Evolutionary conservation across 2,113 vertebrate species (phyloP), one percentile per base, ranked within the genome.

Genomic region (Serinus canaria): DNA sequence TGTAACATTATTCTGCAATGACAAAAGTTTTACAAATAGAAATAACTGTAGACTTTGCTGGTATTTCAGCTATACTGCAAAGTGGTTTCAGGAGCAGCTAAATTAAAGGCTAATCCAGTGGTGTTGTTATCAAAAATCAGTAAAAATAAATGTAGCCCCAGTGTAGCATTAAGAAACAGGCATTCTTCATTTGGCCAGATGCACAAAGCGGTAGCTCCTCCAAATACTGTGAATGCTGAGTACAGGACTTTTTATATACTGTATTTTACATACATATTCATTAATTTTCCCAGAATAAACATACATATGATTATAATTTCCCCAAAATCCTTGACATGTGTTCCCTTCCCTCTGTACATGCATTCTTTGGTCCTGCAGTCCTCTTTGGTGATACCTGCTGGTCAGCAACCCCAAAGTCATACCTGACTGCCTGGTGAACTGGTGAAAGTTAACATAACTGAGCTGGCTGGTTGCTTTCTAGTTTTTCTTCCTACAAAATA

Each of bases 161-260:
- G 0, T 21, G 30, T n/a, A 11, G 13, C 52, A 66, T 58, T 66
- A 58, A 66, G 35, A 58, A 41, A 13, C 20, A 49, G 59, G 10
- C 24, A 41, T 75, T 47, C n/a, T n/a, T 41, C 47, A 15, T 37
- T 75, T 2, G 1, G 12, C 15, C 1, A 7, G 30, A 24, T 66
- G n/a, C 50, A 41, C 2, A 1, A 39, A 19, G 1, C 5, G 12
- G 3, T 66, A 24, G 10, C 10, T 58, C 8, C 10, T 56, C 43
- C 24, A 75, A 30, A 58, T n/a, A 30, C 4, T 7, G 2, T 56
- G 4, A 20, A 10, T 58, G 30, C 43, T 49, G 24, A 58, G 12
- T 58, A 12, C 19, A 41, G 50, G 24, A 47, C n/a, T 47, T 9
- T 47, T 75, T 47, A 41, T 20, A 20, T 49, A 9, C 15, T 20